Evolutionary conservation across 2,113 vertebrate species (phyloP), one percentile per base, ranked within the genome.

Genomic region (Laterallus jamaicensis): DNA sequence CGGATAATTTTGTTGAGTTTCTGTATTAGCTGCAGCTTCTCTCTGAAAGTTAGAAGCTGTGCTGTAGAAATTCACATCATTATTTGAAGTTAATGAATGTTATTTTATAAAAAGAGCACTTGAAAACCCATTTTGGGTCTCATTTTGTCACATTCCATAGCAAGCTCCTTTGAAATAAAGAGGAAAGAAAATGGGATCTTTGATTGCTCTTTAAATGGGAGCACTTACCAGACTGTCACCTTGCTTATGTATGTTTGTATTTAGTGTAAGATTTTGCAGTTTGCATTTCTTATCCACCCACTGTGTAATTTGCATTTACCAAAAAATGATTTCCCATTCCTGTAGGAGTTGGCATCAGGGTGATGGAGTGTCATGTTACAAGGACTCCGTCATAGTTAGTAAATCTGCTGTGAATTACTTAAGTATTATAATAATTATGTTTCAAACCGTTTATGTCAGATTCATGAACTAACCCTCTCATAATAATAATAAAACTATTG

Each of bases 251-350:
- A 76, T 92, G 78, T 81, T 97, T 95, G 82, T 96, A 89, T 93
- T 96, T 97, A 79, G 73, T 49, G 86, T 93, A 77, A 50, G 54
- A 80, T 80, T 94, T 94, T 96, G 63, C 69, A 96, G 90, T 96
- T 96, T 92, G 54, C 70, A 42, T 95, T 94, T 97, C 62, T 84
- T 82, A 88, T 70, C 85, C 63, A 74, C 83, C 83, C 74, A 81
- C 89, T 73, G 31, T 73, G 44, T 85, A 77, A 96, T 92, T 91
- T 93, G 78, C 76, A 71, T 89, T 88, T 84, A 44, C 37, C 79
- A 87, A 91, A 75, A 89, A 69, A 37, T 44, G 2, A 68, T 95
- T 94, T 88, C 54, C 60, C 26, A 21, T 91, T 95, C 91, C 71
- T 91, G 63, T 89, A 94, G 47, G 60, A 93, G 54, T 55, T 95